A percentile compares a stretch with the other conserved stretches of the same genome.
Evolutionary conservation across 2,113 vertebrate genomes (phyloP).

Genomic region (Oryzias curvinotus): DNA sequence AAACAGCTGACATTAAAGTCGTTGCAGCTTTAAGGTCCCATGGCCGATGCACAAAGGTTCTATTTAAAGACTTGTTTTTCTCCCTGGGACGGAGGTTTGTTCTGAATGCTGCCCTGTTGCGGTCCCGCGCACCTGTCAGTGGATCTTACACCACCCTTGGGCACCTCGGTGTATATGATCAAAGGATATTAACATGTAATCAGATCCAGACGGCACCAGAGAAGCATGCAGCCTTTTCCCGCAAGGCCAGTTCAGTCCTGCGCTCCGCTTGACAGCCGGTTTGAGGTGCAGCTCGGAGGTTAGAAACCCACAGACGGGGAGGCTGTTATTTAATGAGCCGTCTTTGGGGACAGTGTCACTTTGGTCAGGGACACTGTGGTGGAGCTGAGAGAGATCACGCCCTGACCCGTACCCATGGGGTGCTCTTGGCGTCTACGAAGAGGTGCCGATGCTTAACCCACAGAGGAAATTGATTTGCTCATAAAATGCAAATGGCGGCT

Average conservation of each 20-base stretch:
- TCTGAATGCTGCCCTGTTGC: conserved; percentile 10
- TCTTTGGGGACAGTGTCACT: conserved; percentile 32
- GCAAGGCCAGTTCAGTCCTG: conserved; percentile 23
- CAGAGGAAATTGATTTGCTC: conserved; percentile 61
- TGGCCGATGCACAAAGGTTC: background rate
- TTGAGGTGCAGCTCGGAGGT: conserved; percentile 5
- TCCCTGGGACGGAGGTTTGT: background rate
- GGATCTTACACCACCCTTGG: conserved; percentile 40
- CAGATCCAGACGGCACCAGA: conserved; percentile 40
- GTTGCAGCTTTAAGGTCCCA: no score
- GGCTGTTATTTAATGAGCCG: conserved; percentile 40
- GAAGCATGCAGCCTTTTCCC: conserved; percentile 31
- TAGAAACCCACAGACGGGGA: background rate
- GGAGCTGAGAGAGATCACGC: conserved; percentile 18
- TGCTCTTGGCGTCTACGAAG: no score
- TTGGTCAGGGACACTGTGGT: conserved; percentile 35
- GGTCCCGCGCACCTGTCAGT: conserved; percentile 48
- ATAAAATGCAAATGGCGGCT: conserved; percentile 57
- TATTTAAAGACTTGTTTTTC: background rate
- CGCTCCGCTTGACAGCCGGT: conserved; percentile 5
- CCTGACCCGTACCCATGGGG: no score
- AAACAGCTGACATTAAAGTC: no score
- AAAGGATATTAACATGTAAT: conserved; percentile 53
- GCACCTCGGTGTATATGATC: conserved; percentile 35
- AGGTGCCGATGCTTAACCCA: conserved; percentile 26